Base-by-base conservation (phyloP, 2,797 vertebrate species). In the Novumbra hubbsi region DNA sequence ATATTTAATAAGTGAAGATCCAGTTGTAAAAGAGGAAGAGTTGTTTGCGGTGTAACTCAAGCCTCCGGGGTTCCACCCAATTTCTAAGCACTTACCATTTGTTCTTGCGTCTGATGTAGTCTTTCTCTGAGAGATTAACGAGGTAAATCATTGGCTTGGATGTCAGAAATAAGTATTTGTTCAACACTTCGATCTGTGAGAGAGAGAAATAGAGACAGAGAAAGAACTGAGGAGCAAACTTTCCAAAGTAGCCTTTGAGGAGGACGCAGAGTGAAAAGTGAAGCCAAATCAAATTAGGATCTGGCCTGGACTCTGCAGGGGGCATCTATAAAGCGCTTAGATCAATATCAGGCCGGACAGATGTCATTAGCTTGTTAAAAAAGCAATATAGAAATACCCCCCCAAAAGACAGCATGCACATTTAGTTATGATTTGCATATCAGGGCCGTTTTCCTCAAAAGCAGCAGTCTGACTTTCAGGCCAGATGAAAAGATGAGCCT, bases 81-180 rank as follows among this genome's bases (percentile, higher is more conserved):
- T 55, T 49, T 28, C 72, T 80, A 30, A 57, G 16, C 34, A 92
- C 94, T 94, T 75, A 94, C 93, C 94, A 95, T 85, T 93, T 94
- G 86, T 94, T 94, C 89, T 94, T 94, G 90, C 92, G 93, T 78
- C 94, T 92, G 79, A 94, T 90, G 86, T 94, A 94, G 87, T 94
- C 94, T 88, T 94, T 94, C 89, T 94, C 94, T 71, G 93, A 94
- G 71, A 95, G 93, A 85, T 94, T 95, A 89, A 95, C 89, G 89
- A 94, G 90, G 84, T 94, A 95, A 80, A 94, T 94, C 94, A 94
- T 94, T n/a, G 94, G 94, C 89, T 94, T 95, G 79, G 93, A 94
- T 83, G 93, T 95, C 84, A 95, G 91, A 91, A 95, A 93, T 85
- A 94, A 91, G 83, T 95, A 85, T 84, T 95, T 94, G 90, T 94